A percentile compares a stretch with the other conserved stretches of the same genome.
phyloP scores from a whole-genome alignment of 2,113 vertebrate genomes.

The Bubo bubo region DNA sequence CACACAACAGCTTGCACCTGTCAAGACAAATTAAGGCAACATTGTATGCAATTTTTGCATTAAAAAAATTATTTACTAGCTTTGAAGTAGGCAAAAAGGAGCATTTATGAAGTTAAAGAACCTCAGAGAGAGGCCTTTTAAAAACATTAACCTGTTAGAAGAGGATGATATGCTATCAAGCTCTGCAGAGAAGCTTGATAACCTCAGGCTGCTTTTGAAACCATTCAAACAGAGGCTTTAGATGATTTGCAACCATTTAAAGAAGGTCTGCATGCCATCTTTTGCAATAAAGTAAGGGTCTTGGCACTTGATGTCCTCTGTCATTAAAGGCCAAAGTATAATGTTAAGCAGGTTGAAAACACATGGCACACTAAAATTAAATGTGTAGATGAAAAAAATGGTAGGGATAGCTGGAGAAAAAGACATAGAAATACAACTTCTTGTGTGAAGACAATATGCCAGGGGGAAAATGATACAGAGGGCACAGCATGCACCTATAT shows the following conservation, averaged over 20 bases:
- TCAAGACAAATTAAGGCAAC: constrained; percentile 1
- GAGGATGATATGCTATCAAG: not conserved
- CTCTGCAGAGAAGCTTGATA: not conserved
- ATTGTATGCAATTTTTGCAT: not conserved
- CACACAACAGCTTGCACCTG: not conserved
- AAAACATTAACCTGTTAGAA: constrained; percentile 11
- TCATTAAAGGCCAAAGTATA: not conserved
- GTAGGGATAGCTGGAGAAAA: not conserved
- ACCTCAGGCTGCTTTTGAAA: constrained; percentile 10
- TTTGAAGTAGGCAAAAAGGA: not conserved
- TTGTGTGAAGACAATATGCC: not conserved
- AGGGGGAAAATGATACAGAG: not conserved
- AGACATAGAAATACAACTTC: not conserved
- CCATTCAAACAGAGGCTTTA: not conserved
- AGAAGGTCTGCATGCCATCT: not conserved
- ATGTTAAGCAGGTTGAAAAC: not conserved
- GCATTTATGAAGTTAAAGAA: not conserved
- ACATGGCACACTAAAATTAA: not conserved
- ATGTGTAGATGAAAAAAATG: not conserved
- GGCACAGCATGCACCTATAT: not conserved
- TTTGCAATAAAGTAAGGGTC: not conserved
- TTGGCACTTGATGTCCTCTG: not conserved
- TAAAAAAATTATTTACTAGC: not conserved
- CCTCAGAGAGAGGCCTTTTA: not conserved
- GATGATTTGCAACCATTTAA: not conserved